Evolutionary conservation across 2,888 invertebrate genomes (phyloP).

Genomic region (Zele albiditarsus): DNA sequence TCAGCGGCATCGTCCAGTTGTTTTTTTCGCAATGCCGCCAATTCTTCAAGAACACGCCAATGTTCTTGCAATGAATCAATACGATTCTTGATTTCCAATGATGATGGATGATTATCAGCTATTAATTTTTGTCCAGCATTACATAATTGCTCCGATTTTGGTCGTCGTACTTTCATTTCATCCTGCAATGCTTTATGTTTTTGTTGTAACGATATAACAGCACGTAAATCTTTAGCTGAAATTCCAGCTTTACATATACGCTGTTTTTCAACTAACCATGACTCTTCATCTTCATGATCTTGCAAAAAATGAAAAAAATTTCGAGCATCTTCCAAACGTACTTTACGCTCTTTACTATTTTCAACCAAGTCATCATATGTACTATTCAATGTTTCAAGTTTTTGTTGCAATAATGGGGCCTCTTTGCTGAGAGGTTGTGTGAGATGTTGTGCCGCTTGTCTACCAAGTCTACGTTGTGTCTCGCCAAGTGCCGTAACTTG

Average conservation of each 20-base stretch:
- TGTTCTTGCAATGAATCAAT: slow-evolving; percentile 86
- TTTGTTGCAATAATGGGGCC: slow-evolving; percentile 78
- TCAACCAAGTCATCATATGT: slow-evolving; percentile 85
- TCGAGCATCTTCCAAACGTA: slow-evolving; percentile 91
- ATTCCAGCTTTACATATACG: slow-evolving; percentile 94
- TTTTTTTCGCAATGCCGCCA: slow-evolving; percentile 83
- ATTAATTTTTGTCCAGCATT: slow-evolving; percentile 85
- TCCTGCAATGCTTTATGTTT: slow-evolving; percentile 93
- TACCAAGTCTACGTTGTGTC: slow-evolving; percentile 84
- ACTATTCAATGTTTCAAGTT: slow-evolving; percentile 83
- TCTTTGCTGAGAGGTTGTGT: slow-evolving; percentile 65
- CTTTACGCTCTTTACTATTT: slow-evolving; percentile 85
- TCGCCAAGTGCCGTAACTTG: slow-evolving; percentile 89
- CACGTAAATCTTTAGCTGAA: slow-evolving; percentile 93
- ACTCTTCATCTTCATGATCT: slow-evolving; percentile 98
- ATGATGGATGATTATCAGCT: slow-evolving; percentile 86
- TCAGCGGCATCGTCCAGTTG: slow-evolving; percentile 91
- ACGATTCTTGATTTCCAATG: slow-evolving; percentile 86
- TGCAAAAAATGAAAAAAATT: slow-evolving; percentile 96
- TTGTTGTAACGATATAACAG: slow-evolving; percentile 90
- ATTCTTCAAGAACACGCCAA: slow-evolving; percentile 91
- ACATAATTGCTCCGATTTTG: slow-evolving; percentile 81
- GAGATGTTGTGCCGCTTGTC: slow-evolving; percentile 75
- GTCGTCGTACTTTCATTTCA: slow-evolving; percentile 87
- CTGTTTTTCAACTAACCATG: slow-evolving; percentile 96